Evolutionary conservation across 2,888 invertebrate genomes (phyloP).

Genomic region (Coenonympha glycerion): DNA sequence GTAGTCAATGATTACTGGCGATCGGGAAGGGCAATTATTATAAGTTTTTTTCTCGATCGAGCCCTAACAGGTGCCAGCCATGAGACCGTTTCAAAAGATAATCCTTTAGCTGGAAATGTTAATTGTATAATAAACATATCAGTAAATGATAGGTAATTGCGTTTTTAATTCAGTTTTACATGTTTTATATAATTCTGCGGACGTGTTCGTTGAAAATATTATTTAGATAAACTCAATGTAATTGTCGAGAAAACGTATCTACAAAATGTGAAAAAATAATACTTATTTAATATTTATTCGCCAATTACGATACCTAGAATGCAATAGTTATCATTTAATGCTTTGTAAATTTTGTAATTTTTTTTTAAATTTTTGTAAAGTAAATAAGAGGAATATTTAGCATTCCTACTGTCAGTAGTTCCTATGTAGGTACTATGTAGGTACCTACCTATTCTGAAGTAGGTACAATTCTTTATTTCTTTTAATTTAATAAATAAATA

Average conservation of each 20-base stretch:
- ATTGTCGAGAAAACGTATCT: neutral
- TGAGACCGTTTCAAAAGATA: slow-evolving; percentile 32
- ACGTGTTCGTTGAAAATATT: neutral
- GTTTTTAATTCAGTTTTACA: neutral
- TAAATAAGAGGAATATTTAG: no score
- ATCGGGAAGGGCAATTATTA: slow-evolving; percentile 57
- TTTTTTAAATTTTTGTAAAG: no score
- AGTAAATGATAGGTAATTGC: slow-evolving; percentile 6
- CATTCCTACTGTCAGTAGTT: no score
- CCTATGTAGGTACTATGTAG: no score
- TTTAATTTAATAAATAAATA: no score
- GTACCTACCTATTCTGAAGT: no score
- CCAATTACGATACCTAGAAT: no score
- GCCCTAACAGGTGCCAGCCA: slow-evolving; percentile 55
- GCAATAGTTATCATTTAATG: no score
- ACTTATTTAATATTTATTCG: no score
- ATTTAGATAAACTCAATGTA: neutral
- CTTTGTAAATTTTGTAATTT: no score
- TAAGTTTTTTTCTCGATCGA: slow-evolving; percentile 46
- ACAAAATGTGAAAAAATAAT: neutral
- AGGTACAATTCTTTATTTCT: no score
- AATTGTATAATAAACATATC: slow-evolving; percentile 13
- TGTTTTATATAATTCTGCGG: neutral
- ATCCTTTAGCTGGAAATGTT: slow-evolving; percentile 14
- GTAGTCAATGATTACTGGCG: slow-evolving; percentile 68